A percentile compares a stretch with the other conserved stretches of the same genome.
These are phyloP conservation scores for Athene cunicularia DNA, from an alignment of 2,113 vertebrate species.

Conservation along the genomic window DNA sequence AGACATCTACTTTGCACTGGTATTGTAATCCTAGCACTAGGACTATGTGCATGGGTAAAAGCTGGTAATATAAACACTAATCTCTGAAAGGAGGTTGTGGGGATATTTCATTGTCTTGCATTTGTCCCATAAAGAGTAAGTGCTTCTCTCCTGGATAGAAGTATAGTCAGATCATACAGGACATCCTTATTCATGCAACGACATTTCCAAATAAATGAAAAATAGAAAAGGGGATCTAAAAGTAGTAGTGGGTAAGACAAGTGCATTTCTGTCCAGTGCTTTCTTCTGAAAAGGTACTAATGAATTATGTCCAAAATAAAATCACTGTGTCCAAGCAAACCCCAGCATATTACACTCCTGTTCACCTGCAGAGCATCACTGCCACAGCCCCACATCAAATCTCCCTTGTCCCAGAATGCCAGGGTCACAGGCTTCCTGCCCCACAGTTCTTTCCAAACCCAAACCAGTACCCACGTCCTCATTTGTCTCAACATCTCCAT, in stretches of 20 bases:
- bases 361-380: neutral
- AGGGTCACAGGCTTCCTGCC: neutral
- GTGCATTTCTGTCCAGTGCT: neutral
- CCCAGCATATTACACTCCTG: rapidly evolving
- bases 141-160: neutral
- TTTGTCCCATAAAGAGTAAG: neutral
- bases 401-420: neutral
- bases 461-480: rapidly evolving
- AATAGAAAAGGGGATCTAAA: neutral
- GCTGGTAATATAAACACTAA: rapidly evolving
- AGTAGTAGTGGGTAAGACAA: neutral
- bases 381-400: neutral
- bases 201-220: neutral
- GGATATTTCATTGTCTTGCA: rapidly evolving
- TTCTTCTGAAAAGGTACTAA: neutral
- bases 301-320: neutral
- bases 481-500: neutral
- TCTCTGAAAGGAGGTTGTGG: neutral
- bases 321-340: neutral
- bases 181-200: neutral
- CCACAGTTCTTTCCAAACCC: neutral
- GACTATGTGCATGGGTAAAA: neutral
- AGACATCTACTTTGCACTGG: neutral
- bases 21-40: neutral
- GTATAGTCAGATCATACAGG: neutral